A percentile compares a stretch with the other conserved stretches of the same genome.
phyloP scores from a whole-genome alignment of 2,797 vertebrate genomes.

The Chromobotia macracanthus region DNA sequence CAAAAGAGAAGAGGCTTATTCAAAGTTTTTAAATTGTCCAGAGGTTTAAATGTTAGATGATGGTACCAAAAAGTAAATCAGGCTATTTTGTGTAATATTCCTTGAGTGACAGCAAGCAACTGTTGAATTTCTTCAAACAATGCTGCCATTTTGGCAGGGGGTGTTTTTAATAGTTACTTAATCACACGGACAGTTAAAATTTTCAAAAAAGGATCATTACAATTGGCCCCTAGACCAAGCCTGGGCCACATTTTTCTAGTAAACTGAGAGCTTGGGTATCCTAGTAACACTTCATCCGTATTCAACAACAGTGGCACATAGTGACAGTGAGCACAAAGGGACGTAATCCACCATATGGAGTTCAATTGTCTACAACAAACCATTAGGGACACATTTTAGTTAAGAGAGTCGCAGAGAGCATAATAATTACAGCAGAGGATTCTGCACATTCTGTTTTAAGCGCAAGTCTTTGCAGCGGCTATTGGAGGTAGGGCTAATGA shows the following conservation, averaged over 20 bases:
- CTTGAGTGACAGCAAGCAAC: not conserved
- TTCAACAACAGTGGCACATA: conserved; percentile 42
- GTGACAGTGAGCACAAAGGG: conserved; percentile 27
- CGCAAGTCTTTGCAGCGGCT: not conserved
- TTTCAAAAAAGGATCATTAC: not conserved
- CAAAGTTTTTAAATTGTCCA: too few relatives aligned
- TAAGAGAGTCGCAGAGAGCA: conserved; percentile 8
- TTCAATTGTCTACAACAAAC: conserved; percentile 45
- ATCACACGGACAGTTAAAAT: not conserved
- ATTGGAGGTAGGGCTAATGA: not conserved
- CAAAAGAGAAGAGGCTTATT: conserved; percentile 11
- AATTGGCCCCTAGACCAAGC: not conserved
- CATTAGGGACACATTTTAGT: conserved; percentile 15
- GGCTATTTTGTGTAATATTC: not conserved
- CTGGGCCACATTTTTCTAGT: conserved; percentile 9
- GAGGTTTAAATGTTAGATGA: not conserved
- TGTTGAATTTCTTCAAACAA: not conserved
- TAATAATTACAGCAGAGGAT: conserved; percentile 7
- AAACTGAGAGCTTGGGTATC: conserved; percentile 16
- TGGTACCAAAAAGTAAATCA: not conserved
- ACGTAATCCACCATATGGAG: conserved; percentile 31
- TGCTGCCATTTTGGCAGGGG: not conserved
- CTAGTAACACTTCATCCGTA: conserved; percentile 33
- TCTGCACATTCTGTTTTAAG: not conserved
- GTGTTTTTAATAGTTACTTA: not conserved